phyloP scores from a whole-genome alignment of 2,113 vertebrate genomes.

The Muntiacus muntjak region DNA sequence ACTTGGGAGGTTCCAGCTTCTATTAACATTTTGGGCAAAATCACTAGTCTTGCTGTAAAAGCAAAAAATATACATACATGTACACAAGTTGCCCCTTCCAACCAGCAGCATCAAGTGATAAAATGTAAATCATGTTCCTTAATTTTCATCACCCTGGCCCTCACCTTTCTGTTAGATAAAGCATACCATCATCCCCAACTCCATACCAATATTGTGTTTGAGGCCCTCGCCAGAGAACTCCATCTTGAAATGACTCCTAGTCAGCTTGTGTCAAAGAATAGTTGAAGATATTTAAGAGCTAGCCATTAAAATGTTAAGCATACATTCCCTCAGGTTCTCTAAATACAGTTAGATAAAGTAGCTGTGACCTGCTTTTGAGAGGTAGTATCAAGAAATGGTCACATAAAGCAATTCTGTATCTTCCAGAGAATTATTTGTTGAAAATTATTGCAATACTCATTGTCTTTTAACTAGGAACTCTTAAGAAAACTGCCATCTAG shows the following conservation, averaged over 20 bases:
- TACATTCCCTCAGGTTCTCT: background rate
- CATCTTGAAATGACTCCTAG: background rate
- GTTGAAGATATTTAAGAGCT: slow-evolving; percentile 8
- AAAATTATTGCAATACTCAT: background rate
- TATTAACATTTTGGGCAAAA: slow-evolving; percentile 14
- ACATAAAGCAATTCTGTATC: background rate
- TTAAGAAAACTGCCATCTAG: background rate
- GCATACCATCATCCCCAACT: background rate
- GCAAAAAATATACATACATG: background rate
- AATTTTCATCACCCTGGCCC: background rate
- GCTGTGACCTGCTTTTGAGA: background rate
- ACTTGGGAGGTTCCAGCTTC: background rate
- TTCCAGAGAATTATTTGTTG: background rate
- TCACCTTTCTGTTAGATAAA: background rate
- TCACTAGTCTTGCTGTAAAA: background rate
- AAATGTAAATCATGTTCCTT: background rate
- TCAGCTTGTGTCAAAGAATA: background rate
- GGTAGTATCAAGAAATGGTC: background rate
- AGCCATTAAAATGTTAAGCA: background rate
- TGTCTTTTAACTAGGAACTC: background rate
- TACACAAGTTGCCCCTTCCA: background rate
- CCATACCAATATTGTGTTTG: background rate
- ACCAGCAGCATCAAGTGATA: background rate
- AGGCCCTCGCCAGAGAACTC: background rate
- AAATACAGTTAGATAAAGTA: background rate